These are phyloP conservation scores for Reticulitermes speratus DNA, from an alignment of 1,140 invertebrate species.

Conservation along the genomic window DNA sequence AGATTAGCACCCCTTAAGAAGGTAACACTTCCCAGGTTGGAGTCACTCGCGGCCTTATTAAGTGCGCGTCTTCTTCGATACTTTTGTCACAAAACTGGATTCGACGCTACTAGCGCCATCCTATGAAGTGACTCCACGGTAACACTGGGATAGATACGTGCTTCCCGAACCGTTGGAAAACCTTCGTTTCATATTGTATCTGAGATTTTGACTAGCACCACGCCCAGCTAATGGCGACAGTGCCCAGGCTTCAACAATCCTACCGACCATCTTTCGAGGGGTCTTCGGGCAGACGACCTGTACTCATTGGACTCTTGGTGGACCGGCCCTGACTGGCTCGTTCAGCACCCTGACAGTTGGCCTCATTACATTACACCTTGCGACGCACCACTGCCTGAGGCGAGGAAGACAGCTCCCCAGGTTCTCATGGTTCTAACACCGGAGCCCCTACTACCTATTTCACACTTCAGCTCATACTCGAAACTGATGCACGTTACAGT, in stretches of 20 bases:
- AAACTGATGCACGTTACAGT: background rate
- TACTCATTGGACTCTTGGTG: no score
- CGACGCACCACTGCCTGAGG: background rate
- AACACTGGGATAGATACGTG: background rate
- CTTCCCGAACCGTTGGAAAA: background rate
- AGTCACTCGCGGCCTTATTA: background rate
- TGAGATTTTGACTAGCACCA: background rate
- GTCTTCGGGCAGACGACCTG: background rate
- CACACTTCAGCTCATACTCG: background rate
- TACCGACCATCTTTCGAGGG: background rate
- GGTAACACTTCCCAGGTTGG: background rate
- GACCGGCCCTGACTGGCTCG: no score
- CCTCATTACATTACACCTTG: background rate
- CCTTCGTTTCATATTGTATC: background rate
- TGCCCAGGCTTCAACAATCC: conserved; percentile 11
- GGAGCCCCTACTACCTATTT: background rate
- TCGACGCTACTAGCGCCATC: background rate
- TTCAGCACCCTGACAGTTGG: no score
- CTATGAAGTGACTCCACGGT: background rate
- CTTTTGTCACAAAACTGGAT: background rate
- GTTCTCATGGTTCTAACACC: background rate
- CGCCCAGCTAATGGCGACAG: background rate
- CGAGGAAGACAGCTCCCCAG: background rate
- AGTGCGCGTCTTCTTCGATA: background rate
- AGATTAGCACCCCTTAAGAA: background rate